A percentile compares a stretch with the other conserved stretches of the same genome.
phyloP scores from a whole-genome alignment of 2,888 invertebrate species.

The Strigamia crassipes region DNA sequence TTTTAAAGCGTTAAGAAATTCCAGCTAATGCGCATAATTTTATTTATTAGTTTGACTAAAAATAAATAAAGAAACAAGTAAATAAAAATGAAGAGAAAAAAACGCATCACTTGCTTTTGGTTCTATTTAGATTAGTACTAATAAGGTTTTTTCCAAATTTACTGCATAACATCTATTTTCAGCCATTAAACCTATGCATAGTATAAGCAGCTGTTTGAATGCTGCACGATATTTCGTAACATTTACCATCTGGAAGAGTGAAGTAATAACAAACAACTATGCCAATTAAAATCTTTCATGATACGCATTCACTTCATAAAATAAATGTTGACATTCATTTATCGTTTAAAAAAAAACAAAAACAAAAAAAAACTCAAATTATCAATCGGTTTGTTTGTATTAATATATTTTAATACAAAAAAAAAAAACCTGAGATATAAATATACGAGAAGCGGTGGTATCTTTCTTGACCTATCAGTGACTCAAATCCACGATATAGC shows the following conservation, averaged over 20 bases:
- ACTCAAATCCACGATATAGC: background rate
- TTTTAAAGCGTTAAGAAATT: no score
- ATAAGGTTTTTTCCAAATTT: background rate
- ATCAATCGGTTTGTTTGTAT: background rate
- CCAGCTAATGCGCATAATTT: no score
- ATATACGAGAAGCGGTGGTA: background rate
- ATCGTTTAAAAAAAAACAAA: background rate
- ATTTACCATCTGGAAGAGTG: slow-evolving; percentile 10
- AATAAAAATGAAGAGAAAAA: background rate
- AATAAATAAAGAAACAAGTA: no score
- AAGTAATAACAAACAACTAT: slow-evolving; percentile 39
- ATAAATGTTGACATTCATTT: background rate
- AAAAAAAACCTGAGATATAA: background rate
- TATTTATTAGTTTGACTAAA: no score
- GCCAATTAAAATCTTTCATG: slow-evolving; percentile 22
- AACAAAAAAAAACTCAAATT: background rate
- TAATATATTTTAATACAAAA: background rate
- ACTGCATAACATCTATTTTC: slow-evolving; percentile 1
- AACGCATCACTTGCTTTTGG: background rate
- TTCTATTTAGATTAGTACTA: background rate
- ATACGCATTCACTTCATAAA: slow-evolving; percentile 5
- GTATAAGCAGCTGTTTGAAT: slow-evolving; percentile 10
- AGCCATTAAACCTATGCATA: slow-evolving; percentile 21
- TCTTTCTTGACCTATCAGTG: background rate
- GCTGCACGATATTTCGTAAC: background rate